A percentile compares a stretch with the other conserved stretches of the same genome.
Conservation (phyloP, 2,888 invertebrate species). For the Stenodema calcarata region DNA sequence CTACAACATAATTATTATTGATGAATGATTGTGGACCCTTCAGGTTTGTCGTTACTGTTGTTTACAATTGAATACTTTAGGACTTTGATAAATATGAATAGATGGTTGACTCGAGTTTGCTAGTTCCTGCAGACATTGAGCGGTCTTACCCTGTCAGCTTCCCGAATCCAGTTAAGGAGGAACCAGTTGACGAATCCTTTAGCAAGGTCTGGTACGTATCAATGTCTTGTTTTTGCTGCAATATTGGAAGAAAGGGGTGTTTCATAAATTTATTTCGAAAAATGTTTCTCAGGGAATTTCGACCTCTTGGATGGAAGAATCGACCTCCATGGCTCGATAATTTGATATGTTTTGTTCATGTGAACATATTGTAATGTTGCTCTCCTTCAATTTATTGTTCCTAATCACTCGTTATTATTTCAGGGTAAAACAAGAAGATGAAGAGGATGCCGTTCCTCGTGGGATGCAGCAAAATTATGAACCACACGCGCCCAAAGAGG, state of each 20-base stretch:
- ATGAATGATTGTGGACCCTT: neutral
- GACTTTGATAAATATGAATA: slow-evolving; percentile 60
- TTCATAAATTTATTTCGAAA: neutral
- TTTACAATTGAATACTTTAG: slow-evolving; percentile 22
- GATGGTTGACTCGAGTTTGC: slow-evolving; percentile 56
- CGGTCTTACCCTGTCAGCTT: slow-evolving; percentile 35
- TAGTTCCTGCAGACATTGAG: slow-evolving; percentile 56
- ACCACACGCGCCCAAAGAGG: neutral
- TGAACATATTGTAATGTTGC: neutral
- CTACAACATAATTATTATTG: neutral
- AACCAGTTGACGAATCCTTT: neutral
- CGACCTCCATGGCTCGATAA: no score
- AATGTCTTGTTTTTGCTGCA: neutral
- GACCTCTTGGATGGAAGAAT: no score
- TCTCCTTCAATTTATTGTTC: neutral
- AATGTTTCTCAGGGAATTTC: no score
- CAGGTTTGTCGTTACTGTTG: neutral
- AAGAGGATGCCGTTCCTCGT: neutral
- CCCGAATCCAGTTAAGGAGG: slow-evolving; percentile 14
- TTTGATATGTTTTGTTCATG: no score
- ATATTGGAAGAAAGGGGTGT: neutral
- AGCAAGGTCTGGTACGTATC: neutral
- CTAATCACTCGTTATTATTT: neutral
- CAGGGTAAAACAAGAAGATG: slow-evolving; percentile 3
- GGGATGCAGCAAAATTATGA: neutral